Conservation (phyloP, 35 echinoderm and acorn worm genomes). For the Lytechinus variegatus region DNA sequence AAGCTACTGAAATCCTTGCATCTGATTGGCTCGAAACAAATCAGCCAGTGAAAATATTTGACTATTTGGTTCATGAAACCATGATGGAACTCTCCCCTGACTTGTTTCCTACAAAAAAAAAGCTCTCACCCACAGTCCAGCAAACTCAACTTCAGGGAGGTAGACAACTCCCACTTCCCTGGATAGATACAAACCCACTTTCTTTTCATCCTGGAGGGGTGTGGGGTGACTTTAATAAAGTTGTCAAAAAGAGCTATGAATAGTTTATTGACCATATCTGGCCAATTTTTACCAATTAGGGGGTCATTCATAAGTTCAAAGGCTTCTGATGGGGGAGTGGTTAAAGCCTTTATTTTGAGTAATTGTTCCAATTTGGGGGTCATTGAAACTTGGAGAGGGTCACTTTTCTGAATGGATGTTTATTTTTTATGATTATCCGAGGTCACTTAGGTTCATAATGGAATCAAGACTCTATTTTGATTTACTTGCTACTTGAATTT, state of each 20-base stretch:
- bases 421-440: background rate
- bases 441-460: background rate
- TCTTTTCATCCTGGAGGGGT: background rate
- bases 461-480: background rate
- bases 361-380: background rate
- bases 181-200: background rate
- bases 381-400: background rate
- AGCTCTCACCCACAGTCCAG: no score
- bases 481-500: no score
- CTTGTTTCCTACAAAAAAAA: no score
- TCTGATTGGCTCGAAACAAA: no score
- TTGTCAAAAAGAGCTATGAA: background rate
- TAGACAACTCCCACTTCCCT: no score
- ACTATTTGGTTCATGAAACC: no score
- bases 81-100: no score
- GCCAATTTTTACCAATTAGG: background rate
- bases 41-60: no score
- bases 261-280: background rate
- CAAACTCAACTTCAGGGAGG: no score
- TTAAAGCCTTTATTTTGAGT: background rate
- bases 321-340: background rate
- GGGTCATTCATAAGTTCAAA: background rate
- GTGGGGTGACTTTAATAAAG: background rate
- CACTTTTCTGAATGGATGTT: background rate
- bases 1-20: no score